Percentiles rank a stretch among this genome's conserved stretches.
Evolutionary conservation across 2,113 vertebrate genomes (phyloP).

Genomic region (Cricetomys ansorgei): DNA sequence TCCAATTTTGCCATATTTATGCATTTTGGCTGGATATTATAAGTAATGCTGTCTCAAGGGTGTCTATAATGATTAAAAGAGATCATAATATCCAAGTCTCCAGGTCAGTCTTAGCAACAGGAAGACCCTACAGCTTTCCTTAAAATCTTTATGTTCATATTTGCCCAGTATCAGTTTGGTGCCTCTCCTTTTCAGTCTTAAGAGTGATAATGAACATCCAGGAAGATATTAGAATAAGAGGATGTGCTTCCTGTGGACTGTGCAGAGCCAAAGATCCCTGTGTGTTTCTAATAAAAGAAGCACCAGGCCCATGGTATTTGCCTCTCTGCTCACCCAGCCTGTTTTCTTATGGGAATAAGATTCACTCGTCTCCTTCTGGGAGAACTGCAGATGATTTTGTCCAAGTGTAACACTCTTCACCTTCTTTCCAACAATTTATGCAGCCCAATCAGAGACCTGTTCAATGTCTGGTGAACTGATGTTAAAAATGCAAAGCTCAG

Average conservation of each 20-base stretch:
- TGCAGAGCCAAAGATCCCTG: not conserved
- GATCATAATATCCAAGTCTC: not conserved
- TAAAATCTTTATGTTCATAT: not conserved
- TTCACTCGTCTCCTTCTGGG: constrained; percentile 53
- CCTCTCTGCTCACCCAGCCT: not conserved
- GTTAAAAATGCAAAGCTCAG: constrained; percentile 63
- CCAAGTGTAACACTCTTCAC: constrained; percentile 68
- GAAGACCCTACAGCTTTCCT: not conserved
- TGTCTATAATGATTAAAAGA: not conserved
- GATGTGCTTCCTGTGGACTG: not conserved
- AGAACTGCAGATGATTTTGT: constrained; percentile 54
- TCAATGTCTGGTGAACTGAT: constrained; percentile 65
- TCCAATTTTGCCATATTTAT: not conserved
- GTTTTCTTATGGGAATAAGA: not conserved
- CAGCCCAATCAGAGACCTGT: constrained; percentile 68
- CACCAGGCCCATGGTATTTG: not conserved
- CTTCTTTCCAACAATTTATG: constrained; percentile 77
- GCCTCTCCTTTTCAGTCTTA: not conserved
- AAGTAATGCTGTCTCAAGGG: not conserved
- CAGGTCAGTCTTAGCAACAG: not conserved
- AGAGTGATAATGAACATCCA: not conserved
- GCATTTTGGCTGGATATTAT: not conserved
- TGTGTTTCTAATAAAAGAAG: not conserved
- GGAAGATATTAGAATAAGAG: not conserved
- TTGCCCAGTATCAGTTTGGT: not conserved